A percentile compares a stretch with the other conserved stretches of the same genome.
phyloP scores from a whole-genome alignment of 2,888 invertebrate species.

The Tridacna crocea region DNA sequence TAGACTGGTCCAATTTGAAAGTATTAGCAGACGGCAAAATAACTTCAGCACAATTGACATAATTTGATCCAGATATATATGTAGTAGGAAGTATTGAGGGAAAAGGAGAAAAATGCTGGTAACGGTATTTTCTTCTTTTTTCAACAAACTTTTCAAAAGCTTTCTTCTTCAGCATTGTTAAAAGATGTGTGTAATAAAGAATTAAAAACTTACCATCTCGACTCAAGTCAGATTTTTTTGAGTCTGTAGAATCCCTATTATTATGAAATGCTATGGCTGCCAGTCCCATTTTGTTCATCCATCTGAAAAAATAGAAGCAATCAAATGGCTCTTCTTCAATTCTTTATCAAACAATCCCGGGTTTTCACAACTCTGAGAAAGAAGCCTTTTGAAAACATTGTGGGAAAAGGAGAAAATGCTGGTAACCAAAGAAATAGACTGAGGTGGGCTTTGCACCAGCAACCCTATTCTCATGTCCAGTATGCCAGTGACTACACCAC shows the following conservation, averaged over 20 bases:
- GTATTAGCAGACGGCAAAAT: too few relatives aligned
- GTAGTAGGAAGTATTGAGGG: background rate
- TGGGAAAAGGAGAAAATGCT: background rate
- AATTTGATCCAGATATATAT: too few relatives aligned
- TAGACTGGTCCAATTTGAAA: too few relatives aligned
- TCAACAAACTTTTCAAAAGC: background rate
- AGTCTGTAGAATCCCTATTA: constrained; percentile 15
- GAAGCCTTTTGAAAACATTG: background rate
- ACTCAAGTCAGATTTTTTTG: constrained; percentile 4
- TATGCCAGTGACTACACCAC: too few relatives aligned
- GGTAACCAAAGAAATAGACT: too few relatives aligned
- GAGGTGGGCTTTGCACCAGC: too few relatives aligned
- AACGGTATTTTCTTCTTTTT: background rate
- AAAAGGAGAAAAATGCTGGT: background rate
- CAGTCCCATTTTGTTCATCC: constrained; percentile 85
- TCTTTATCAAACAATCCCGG: background rate
- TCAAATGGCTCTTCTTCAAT: background rate
- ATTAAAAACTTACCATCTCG: constrained; percentile 2
- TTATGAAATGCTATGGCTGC: constrained; percentile 80
- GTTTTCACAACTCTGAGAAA: background rate
- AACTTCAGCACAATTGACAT: too few relatives aligned
- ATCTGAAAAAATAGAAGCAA: constrained; percentile 72
- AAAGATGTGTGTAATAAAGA: background rate
- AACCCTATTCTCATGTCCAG: too few relatives aligned
- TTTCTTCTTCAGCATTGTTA: too few relatives aligned